Conservation (phyloP, 1,140 invertebrate species). For the Drosophila prosaltans region DNA sequence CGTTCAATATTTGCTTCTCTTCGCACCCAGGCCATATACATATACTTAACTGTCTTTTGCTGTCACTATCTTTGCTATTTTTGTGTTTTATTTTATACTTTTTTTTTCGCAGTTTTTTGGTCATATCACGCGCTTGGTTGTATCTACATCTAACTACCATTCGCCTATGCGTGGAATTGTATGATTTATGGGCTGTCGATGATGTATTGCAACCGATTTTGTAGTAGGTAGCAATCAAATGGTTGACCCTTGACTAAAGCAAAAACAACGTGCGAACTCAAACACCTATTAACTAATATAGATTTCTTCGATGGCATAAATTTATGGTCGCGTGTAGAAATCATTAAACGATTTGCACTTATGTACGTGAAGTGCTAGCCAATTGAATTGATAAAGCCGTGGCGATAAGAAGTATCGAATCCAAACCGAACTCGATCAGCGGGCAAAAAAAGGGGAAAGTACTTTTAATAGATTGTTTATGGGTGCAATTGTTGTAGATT, state of each 20-base stretch:
- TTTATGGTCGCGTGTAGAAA: constrained; percentile 59
- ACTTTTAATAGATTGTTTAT: constrained; percentile 22
- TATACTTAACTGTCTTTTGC: background rate
- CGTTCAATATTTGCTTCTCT: too few relatives aligned
- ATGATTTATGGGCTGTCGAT: constrained; percentile 64
- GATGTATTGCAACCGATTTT: constrained; percentile 58
- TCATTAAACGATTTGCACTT: constrained; percentile 59
- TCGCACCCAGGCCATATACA: too few relatives aligned
- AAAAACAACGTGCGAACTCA: background rate
- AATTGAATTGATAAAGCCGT: constrained; percentile 61
- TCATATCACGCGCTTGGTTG: constrained; percentile 53
- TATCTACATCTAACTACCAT: constrained; percentile 29
- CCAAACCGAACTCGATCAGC: constrained; percentile 33
- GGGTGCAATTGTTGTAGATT: background rate
- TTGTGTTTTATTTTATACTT: background rate
- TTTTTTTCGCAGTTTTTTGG: background rate
- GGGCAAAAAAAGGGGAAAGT: constrained; percentile 20
- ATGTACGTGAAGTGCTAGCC: constrained; percentile 49
- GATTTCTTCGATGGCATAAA: constrained; percentile 15
- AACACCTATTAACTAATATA: constrained; percentile 8
- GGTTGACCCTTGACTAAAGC: constrained; percentile 33
- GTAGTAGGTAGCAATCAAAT: constrained; percentile 56
- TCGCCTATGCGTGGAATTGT: constrained; percentile 39
- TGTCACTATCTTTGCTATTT: background rate
- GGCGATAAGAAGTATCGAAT: constrained; percentile 6